Conservation (phyloP, 2,113 vertebrate species). For the Ailurus styani region DNA sequence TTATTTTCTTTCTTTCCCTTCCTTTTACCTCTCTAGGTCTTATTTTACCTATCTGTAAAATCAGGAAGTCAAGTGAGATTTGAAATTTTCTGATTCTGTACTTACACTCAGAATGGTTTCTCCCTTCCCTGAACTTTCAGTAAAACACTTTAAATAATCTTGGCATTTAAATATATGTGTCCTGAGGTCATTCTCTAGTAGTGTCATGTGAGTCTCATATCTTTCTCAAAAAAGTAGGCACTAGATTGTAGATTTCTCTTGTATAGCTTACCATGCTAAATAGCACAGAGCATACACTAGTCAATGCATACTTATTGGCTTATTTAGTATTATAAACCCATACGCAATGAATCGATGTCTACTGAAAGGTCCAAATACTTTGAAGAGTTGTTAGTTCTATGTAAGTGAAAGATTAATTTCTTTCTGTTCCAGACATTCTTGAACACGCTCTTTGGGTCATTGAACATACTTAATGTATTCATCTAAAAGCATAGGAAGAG, state of each 20-base stretch:
- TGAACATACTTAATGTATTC: conserved; percentile 61
- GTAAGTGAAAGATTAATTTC: conserved; percentile 58
- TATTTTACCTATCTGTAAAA: neutral
- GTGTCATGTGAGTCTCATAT: neutral
- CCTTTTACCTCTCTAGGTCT: neutral
- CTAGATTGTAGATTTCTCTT: neutral
- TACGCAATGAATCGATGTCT: neutral
- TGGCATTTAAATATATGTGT: neutral
- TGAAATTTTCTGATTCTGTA: neutral
- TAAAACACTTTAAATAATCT: neutral
- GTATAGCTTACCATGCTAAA: neutral
- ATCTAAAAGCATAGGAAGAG: conserved; percentile 49
- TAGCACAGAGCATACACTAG: neutral
- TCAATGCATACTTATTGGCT: neutral
- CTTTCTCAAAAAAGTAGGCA: neutral
- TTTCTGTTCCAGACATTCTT: conserved; percentile 50
- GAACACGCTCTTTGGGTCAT: conserved; percentile 59
- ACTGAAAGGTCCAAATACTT: neutral
- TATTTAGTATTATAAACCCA: neutral
- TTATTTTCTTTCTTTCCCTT: neutral
- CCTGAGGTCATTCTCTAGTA: neutral
- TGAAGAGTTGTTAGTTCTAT: neutral
- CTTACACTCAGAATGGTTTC: neutral
- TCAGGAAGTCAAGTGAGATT: neutral
- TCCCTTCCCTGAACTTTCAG: neutral